Base-by-base conservation (phyloP, 2,888 invertebrate genomes). In the Polia nebulosa region DNA sequence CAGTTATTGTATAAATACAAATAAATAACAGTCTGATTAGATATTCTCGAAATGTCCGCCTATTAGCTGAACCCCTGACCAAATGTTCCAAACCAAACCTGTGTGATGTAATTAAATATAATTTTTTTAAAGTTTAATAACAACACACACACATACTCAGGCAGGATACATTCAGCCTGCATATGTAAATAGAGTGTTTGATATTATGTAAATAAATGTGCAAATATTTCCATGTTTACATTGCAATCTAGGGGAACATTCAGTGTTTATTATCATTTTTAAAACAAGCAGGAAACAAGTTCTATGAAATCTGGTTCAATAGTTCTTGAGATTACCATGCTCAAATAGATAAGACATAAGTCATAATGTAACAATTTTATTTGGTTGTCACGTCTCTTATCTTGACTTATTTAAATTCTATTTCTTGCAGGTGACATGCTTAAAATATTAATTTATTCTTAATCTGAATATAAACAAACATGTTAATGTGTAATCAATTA, bases 301-400 rank as follows among this genome's bases (percentile, higher is more conserved):
- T 49, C 56, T 32, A 67, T 78, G 49, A 68, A 81, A 81, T 77
- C 72, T 78, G 59, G 51, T 64, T 56, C 32, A 73, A 53, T 64
- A 45, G 39, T 64, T 70, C 44, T 67, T 67, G 25, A 81, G 70
- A 78, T 69, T 67, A 78, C 9, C n/a, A 11, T 57, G 41, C 36
- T 58, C 36, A 66, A 60, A 60, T 52, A 57, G 65, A 69, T 77
- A 72, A 51, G 39, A 6, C 15, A n/a, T n/a, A n/a, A 41, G 5
- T 27, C 11, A 22, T 29, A 68, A 8, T n/a, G 17, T 39, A 22
- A 57, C 9, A 34, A 17, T 34, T 49, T 57, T 17, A 41, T 56
- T 39, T 36, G 57, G 25, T 56, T 56, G 25, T 27, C 15, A 53
- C 32, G 17, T 39, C 2, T 44, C 56, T 72, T 74, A 55, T 64